Evolutionary conservation across 2,113 vertebrate species (phyloP).

Genomic region (Serilophus lunatus): DNA sequence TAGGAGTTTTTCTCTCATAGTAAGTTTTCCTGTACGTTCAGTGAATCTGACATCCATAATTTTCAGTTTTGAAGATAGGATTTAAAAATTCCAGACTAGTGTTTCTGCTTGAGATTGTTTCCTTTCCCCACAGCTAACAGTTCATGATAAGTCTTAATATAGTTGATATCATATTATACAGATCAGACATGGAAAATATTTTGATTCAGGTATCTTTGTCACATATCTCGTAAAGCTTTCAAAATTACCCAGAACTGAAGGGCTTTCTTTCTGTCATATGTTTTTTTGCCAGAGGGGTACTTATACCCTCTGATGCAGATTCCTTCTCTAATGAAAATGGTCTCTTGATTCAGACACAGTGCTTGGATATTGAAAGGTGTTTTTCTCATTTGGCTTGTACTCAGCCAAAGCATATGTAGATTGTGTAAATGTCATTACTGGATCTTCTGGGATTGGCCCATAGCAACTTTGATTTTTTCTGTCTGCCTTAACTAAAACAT

Average conservation of each 20-base stretch:
- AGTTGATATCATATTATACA: not conserved
- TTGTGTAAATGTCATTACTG: constrained; percentile 15
- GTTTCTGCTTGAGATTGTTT: not conserved
- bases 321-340: not conserved
- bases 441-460: not conserved
- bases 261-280: not conserved
- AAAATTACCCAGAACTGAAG: not conserved
- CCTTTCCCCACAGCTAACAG: not conserved
- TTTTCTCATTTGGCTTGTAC: not conserved
- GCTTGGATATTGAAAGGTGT: not conserved
- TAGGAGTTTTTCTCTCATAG: not conserved
- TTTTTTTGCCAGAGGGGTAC: not conserved
- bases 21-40: not conserved
- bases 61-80: not conserved
- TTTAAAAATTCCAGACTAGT: not conserved
- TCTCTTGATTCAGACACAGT: not conserved
- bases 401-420: not conserved
- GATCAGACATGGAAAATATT: not conserved
- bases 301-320: not conserved
- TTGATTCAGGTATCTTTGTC: not conserved
- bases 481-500: not conserved
- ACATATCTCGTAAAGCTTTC: not conserved
- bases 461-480: not conserved
- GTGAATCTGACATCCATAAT: not conserved
- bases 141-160: not conserved